phyloP scores from a whole-genome alignment of 2,113 vertebrate species.

The Psephotus haematonotus region DNA sequence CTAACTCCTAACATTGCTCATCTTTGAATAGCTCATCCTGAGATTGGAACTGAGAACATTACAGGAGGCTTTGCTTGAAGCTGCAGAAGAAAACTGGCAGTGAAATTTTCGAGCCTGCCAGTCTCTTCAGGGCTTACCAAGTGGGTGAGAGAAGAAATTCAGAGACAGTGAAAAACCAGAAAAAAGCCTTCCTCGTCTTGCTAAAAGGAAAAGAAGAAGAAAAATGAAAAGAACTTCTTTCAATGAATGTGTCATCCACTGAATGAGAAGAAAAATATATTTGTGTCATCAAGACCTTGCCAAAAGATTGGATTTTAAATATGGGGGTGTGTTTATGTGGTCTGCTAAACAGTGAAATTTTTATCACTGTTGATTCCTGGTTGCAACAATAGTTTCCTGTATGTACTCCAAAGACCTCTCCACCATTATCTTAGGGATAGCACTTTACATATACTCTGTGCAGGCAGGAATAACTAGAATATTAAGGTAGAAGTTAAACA shows the following conservation, averaged over 20 bases:
- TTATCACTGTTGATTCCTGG: background rate
- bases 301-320: background rate
- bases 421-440: background rate
- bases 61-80: background rate
- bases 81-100: constrained; percentile 12
- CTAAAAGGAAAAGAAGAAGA: background rate
- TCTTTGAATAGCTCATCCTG: background rate
- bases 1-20: background rate
- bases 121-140: background rate
- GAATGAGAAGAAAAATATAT: background rate
- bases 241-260: background rate
- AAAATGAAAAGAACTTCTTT: background rate
- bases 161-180: background rate
- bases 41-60: background rate
- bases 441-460: background rate
- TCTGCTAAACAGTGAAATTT: background rate
- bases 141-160: background rate
- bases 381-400: background rate
- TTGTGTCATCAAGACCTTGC: background rate
- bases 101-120: constrained; percentile 9
- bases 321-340: background rate
- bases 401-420: background rate
- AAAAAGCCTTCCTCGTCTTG: background rate
- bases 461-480: background rate
- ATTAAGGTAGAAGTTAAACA: background rate